Evolutionary conservation across 1,140 invertebrate genomes (phyloP).

Genomic region (Maniola jurtina): DNA sequence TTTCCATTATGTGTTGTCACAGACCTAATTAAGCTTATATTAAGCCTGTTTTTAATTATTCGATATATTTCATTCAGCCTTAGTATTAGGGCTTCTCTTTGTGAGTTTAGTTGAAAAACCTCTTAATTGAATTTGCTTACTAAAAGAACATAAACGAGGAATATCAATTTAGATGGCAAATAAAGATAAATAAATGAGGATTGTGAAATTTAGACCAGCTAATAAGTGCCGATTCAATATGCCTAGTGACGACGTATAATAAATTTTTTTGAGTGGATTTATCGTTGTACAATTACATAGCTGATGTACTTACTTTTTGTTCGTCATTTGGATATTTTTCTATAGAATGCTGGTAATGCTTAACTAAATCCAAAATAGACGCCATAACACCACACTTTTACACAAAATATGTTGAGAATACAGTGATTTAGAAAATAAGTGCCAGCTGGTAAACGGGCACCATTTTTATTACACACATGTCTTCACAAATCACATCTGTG

Average conservation of each 20-base stretch:
- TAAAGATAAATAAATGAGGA: not conserved
- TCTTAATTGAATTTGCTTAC: no score
- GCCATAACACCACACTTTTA: conserved; percentile 58
- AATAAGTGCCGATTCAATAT: not conserved
- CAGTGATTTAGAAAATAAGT: conserved; percentile 56
- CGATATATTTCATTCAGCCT: no score
- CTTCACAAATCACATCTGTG: conserved; percentile 34
- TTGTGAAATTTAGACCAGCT: not conserved
- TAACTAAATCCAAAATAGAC: conserved; percentile 70
- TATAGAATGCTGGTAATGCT: conserved; percentile 83
- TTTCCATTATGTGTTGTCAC: no score
- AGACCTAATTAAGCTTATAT: no score
- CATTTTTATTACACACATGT: conserved; percentile 71
- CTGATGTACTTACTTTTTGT: conserved; percentile 77
- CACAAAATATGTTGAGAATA: conserved; percentile 45
- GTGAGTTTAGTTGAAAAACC: no score
- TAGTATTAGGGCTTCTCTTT: not conserved
- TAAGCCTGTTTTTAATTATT: no score
- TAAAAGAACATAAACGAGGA: not conserved
- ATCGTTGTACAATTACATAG: conserved; percentile 9
- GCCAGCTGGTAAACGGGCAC: conserved; percentile 74
- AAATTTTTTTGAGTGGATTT: conserved; percentile 10
- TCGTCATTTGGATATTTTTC: conserved; percentile 81
- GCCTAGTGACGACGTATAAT: conserved; percentile 4
- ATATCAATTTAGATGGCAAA: not conserved